phyloP scores from a whole-genome alignment of 1,140 invertebrate species.

The Gonioctena quinquepunctata region DNA sequence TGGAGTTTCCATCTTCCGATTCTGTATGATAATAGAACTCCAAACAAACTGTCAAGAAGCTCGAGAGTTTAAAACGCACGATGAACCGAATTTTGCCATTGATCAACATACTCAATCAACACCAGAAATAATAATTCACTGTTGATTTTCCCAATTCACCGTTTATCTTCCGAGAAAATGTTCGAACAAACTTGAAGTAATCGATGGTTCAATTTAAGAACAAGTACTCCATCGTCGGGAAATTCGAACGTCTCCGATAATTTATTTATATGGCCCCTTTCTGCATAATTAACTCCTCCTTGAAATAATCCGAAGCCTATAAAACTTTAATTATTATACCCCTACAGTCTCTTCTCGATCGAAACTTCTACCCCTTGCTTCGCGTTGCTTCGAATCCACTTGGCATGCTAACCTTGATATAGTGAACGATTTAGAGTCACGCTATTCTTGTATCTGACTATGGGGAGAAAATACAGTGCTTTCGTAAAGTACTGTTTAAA shows the following conservation, averaged over 20 bases:
- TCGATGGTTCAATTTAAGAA: neutral
- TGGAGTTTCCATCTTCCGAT: no score
- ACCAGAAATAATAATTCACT: neutral
- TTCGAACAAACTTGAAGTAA: neutral
- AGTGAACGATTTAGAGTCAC: neutral
- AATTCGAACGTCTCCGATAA: slow-evolving; percentile 2
- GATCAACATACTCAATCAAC: neutral
- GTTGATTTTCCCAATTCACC: neutral
- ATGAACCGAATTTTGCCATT: no score
- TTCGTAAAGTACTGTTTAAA: no score
- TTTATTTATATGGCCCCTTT: slow-evolving; percentile 16
- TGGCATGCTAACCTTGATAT: slow-evolving; percentile 9
- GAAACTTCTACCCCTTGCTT: neutral
- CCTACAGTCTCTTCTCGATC: neutral
- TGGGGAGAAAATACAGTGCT: neutral
- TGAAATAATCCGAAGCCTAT: slow-evolving; percentile 4
- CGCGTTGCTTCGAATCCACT: neutral
- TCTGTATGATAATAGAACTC: no score
- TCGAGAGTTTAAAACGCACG: no score
- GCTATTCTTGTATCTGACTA: neutral
- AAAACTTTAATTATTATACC: slow-evolving; percentile 13
- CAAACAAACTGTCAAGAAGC: no score
- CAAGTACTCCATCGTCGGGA: neutral
- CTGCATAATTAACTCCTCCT: slow-evolving; percentile 11
- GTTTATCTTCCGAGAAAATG: neutral